Percentiles rank a stretch among this genome's conserved stretches.
These are phyloP conservation scores for Amphipyra berbera DNA, from an alignment of 2,888 invertebrate species.

Conservation along the genomic window DNA sequence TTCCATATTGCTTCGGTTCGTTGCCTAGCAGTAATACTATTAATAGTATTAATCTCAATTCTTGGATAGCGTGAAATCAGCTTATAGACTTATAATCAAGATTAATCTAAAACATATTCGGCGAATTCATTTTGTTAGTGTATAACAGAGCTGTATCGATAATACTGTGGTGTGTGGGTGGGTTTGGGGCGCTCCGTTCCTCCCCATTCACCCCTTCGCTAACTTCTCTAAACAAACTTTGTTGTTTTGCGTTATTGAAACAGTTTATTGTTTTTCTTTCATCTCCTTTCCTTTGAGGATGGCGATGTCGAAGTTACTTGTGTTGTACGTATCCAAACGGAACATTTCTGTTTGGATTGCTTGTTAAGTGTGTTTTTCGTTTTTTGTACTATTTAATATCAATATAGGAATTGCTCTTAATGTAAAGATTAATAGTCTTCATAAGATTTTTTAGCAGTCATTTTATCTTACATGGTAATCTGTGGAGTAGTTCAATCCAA, in stretches of 20 bases:
- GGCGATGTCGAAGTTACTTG: constrained; percentile 65
- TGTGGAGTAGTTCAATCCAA: too few relatives aligned
- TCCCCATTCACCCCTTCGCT: constrained; percentile 65
- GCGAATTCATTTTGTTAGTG: constrained; percentile 34
- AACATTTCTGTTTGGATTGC: constrained; percentile 65
- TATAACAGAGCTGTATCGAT: constrained; percentile 32
- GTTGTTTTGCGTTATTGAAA: constrained; percentile 86
- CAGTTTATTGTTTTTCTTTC: constrained; percentile 87
- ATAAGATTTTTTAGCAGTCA: not conserved
- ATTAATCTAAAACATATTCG: constrained; percentile 30
- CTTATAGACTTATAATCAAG: constrained; percentile 30
- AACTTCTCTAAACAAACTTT: constrained; percentile 83
- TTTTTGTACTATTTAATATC: constrained; percentile 7
- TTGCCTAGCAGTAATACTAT: constrained; percentile 25
- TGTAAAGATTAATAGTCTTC: constrained; percentile 9
- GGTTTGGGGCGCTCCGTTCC: constrained; percentile 49
- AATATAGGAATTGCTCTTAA: too few relatives aligned
- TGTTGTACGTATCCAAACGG: constrained; percentile 65
- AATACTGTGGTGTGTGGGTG: constrained; percentile 30
- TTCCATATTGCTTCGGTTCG: constrained; percentile 25
- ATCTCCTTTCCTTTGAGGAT: constrained; percentile 75
- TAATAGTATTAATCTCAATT: constrained; percentile 19
- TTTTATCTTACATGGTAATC: too few relatives aligned
- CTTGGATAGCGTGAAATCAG: constrained; percentile 29
- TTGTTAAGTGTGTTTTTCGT: constrained; percentile 43